Evolutionary conservation across 2,888 invertebrate species (phyloP).

Genomic region (Dilophus febrilis): DNA sequence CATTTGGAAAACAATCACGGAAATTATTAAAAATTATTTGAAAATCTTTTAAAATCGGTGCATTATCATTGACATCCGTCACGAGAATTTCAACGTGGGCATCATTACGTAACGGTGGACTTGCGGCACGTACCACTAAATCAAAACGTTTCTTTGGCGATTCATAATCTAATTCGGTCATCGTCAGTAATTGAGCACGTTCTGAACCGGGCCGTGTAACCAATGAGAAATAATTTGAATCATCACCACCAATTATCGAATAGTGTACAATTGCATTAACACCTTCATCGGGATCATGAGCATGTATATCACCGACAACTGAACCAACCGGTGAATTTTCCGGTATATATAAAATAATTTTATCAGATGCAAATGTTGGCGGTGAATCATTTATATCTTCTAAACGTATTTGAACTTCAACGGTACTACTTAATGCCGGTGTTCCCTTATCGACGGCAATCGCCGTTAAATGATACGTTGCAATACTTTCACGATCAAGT

Average conservation of each 20-base stretch:
- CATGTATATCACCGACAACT: conserved; percentile 76
- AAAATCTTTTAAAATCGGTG: conserved; percentile 81
- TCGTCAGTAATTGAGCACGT: conserved; percentile 72
- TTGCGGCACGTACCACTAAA: conserved; percentile 75
- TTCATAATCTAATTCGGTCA: conserved; percentile 90
- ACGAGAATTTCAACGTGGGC: conserved; percentile 77
- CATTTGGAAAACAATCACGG: conserved; percentile 82
- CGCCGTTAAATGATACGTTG: conserved; percentile 69
- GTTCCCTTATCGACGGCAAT: conserved; percentile 81
- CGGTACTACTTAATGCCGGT: conserved; percentile 50
- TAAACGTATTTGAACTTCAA: conserved; percentile 62
- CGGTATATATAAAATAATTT: conserved; percentile 71
- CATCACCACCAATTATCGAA: conserved; percentile 85
- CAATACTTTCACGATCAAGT: conserved; percentile 78
- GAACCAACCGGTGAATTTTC: conserved; percentile 97
- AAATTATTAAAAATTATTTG: conserved; percentile 90
- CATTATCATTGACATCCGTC: conserved; percentile 90
- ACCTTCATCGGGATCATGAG: conserved; percentile 85
- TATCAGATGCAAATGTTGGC: conserved; percentile 75
- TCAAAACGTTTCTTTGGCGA: conserved; percentile 81
- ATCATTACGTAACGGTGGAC: conserved; percentile 76
- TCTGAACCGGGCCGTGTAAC: conserved; percentile 67
- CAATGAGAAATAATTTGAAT: conserved; percentile 69
- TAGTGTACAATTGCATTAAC: conserved; percentile 84
- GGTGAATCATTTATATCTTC: conserved; percentile 85